These are phyloP conservation scores for Apamea monoglypha DNA, from an alignment of 2,888 invertebrate genomes.

Conservation along the genomic window DNA sequence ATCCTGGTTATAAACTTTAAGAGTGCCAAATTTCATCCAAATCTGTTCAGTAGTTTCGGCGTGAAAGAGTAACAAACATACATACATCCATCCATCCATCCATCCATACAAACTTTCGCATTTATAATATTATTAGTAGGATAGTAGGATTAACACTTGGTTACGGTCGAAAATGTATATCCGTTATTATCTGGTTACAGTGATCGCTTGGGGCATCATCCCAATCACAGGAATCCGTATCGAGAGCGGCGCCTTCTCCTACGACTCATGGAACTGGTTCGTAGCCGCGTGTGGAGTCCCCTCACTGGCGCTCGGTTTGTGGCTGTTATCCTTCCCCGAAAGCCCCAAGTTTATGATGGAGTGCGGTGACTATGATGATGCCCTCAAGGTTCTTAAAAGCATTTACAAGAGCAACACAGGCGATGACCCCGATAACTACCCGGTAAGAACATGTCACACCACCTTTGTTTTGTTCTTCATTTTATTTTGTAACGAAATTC, in stretches of 20 bases:
- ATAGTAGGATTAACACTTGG: neutral
- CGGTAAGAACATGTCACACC: constrained; percentile 86
- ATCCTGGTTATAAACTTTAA: too few species aligned
- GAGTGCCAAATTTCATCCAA: too few species aligned
- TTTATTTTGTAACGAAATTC: neutral
- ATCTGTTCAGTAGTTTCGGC: too few species aligned
- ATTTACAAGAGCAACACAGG: constrained; percentile 94
- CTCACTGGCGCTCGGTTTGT: constrained; percentile 92
- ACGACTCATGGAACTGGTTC: constrained; percentile 95
- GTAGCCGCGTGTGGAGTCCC: constrained; percentile 94
- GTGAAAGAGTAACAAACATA: too few species aligned
- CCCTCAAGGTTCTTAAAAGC: constrained; percentile 92
- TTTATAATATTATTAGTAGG: too few species aligned
- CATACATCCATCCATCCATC: too few species aligned
- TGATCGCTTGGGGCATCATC: constrained; percentile 95
- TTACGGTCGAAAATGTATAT: neutral
- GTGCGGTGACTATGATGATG: constrained; percentile 94
- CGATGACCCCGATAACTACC: constrained; percentile 92
- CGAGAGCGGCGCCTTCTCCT: constrained; percentile 91
- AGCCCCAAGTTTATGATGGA: constrained; percentile 96
- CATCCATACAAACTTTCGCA: too few species aligned
- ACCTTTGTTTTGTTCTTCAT: neutral
- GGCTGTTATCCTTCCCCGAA: constrained; percentile 94
- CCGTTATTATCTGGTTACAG: constrained; percentile 78
- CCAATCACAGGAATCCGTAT: constrained; percentile 92